phyloP scores from a whole-genome alignment of 2,113 vertebrate genomes.

The Entomyzon cyanotis region DNA sequence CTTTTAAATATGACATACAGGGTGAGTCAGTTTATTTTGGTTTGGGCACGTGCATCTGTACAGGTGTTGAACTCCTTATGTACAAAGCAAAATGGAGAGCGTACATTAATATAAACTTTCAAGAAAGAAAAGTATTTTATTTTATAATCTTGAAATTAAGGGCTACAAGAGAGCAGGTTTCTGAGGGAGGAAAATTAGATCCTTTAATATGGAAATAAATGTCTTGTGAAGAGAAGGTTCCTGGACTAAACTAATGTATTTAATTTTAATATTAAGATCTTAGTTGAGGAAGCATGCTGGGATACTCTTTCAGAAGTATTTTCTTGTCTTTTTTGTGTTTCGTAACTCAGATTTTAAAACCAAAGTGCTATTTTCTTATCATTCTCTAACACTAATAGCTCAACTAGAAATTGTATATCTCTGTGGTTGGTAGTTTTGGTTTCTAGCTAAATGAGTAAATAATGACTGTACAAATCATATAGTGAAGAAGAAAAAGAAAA shows the following conservation, averaged over 20 bases:
- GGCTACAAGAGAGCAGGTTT: not conserved
- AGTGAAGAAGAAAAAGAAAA: conserved; percentile 31
- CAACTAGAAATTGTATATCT: conserved; percentile 28
- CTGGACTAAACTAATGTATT: not conserved
- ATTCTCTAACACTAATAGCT: not conserved
- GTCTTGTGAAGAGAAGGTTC: conserved; percentile 40
- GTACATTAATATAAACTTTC: not conserved
- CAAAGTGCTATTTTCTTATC: conserved; percentile 30
- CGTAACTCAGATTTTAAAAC: conserved; percentile 42
- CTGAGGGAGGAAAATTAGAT: conserved; percentile 27
- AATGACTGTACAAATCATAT: conserved; percentile 7
- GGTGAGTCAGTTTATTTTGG: not conserved
- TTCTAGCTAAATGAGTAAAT: conserved; percentile 60
- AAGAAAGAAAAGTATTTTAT: not conserved
- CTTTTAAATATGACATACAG: not conserved
- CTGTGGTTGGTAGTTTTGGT: conserved; percentile 30
- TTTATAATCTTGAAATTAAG: conserved; percentile 36
- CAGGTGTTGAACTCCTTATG: not conserved
- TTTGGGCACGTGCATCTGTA: not conserved
- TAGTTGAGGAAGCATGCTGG: conserved; percentile 23
- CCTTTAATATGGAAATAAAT: conserved; percentile 32
- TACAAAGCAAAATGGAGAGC: not conserved
- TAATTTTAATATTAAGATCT: conserved; percentile 6
- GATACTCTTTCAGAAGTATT: conserved; percentile 7
- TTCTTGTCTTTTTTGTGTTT: conserved; percentile 25